phyloP scores from a whole-genome alignment of 2,888 invertebrate genomes.

The Latheticus oryzae region DNA sequence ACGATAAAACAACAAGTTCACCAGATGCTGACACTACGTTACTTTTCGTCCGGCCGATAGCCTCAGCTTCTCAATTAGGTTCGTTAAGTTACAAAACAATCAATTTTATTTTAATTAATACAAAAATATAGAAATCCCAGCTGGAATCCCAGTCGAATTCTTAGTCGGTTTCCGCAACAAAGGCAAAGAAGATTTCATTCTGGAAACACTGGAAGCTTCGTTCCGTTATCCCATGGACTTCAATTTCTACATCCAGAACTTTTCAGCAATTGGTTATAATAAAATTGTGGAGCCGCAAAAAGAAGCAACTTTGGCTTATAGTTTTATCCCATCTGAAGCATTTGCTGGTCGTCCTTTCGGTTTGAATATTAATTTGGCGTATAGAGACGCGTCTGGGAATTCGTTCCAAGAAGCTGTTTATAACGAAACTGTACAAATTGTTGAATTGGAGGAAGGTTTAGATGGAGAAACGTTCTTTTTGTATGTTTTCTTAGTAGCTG shows the following conservation, averaged over 20 bases:
- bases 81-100: conserved; percentile 38
- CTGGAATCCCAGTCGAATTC: conserved; percentile 92
- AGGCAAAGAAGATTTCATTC: conserved; percentile 88
- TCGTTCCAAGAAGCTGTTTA: conserved; percentile 89
- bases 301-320: conserved; percentile 95
- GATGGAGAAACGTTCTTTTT: conserved; percentile 99
- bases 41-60: conserved; percentile 85
- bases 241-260: conserved; percentile 98
- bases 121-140: conserved; percentile 89
- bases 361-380: conserved; percentile 90
- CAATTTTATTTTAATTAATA: too few species aligned
- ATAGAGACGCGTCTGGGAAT: conserved; percentile 81
- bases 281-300: conserved; percentile 89
- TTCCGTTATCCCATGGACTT: conserved; percentile 99
- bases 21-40: conserved; percentile 93
- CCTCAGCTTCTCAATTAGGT: conserved; percentile 75
- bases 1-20: conserved; percentile 79
- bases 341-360: conserved; percentile 98
- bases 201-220: conserved; percentile 96
- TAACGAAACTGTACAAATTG: conserved; percentile 96
- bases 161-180: conserved; percentile 97
- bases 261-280: conserved; percentile 90
- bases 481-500: conserved; percentile 93
- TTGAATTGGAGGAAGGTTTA: conserved; percentile 95
- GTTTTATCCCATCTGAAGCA: conserved; percentile 95